Evolutionary conservation across 2,113 vertebrate genomes (phyloP), one percentile per base, ranked within the genome.

Genomic region (Hemichromis elongatus): DNA sequence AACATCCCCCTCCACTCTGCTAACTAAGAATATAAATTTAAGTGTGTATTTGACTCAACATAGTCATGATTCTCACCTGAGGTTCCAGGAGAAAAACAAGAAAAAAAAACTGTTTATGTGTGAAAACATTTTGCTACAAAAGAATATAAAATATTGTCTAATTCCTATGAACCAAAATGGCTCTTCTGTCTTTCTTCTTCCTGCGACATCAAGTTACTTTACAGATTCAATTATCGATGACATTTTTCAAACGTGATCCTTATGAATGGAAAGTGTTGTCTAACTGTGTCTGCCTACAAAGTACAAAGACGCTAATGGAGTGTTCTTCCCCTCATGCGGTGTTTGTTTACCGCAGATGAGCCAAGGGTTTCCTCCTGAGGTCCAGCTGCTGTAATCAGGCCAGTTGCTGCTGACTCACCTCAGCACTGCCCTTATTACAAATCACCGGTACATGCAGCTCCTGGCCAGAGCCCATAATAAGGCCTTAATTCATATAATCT

Each of bases 121-220:
- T 95, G 92, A 92, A 95, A 93, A 94, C 86, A 90, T 94, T 96
- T 96, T 96, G 92, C 92, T 96, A 96, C 94, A 95, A 96, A 96
- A 95, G 55, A 89, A 93, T 93, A 96, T 96, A 96, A 96, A 96
- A 93, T 87, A 92, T 86, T 91, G 85, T 93, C 93, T 24, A 88
- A 95, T 95, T 96, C 94, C 84, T 94, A 92, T 87, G 92, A 94
- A 94, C 85, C 90, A 92, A 92, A 86, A 59, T 81, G 87, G 54
- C 85, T 94, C 80, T 55, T 90, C 56, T 92, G 92, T 89, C 90
- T 86, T 92, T 94, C 89, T 21, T 85, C 70, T 93, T 91, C 12
- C 57, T 63, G 24, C 18, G 40, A 52, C 26, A 21, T 55, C 24
- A 6, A 28, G 19, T 79, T 4, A 63, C 55, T 79, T 14, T 13